Evolutionary conservation across 2,797 vertebrate species (phyloP).

Genomic region (Muscicapa comitata): DNA sequence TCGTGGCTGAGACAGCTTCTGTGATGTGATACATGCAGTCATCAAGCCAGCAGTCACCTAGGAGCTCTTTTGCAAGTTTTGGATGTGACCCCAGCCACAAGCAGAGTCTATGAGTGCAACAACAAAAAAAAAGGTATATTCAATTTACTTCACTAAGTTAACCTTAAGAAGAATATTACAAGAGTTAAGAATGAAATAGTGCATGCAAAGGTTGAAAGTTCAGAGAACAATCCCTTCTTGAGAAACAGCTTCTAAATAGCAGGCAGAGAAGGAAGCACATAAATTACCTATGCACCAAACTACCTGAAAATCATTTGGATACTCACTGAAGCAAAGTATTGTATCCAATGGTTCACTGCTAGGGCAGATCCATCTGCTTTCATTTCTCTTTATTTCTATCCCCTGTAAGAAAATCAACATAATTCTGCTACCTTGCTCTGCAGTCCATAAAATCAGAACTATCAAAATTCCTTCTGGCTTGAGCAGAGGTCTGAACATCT

Average conservation of each 20-base stretch:
- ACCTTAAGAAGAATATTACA: constrained; percentile 38
- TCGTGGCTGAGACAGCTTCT: neutral
- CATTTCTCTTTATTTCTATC: constrained; percentile 36
- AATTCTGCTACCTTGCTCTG: constrained; percentile 4
- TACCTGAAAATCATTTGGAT: constrained; percentile 64
- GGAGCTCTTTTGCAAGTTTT: neutral
- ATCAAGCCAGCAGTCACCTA: neutral
- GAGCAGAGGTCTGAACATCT: neutral
- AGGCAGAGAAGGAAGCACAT: constrained; percentile 50
- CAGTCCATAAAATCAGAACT: constrained; percentile 54
- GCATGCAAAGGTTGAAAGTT: constrained; percentile 48
- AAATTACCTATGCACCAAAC: constrained; percentile 64
- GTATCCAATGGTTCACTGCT: constrained; percentile 35
- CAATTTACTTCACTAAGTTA: constrained; percentile 44
- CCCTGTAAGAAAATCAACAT: constrained; percentile 36
- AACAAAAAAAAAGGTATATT: neutral
- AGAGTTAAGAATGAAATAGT: constrained; percentile 38
- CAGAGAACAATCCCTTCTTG: constrained; percentile 36
- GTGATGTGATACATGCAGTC: neutral
- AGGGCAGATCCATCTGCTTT: constrained; percentile 54
- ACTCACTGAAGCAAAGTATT: constrained; percentile 49
- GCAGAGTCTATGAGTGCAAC: neutral
- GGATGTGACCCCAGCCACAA: neutral
- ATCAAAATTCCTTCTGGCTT: constrained; percentile 37
- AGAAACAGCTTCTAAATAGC: constrained; percentile 46